These are phyloP conservation scores for Meandrina meandrites DNA, from an alignment of 92 coral and sea anemone genomes.

Conservation along the genomic window DNA sequence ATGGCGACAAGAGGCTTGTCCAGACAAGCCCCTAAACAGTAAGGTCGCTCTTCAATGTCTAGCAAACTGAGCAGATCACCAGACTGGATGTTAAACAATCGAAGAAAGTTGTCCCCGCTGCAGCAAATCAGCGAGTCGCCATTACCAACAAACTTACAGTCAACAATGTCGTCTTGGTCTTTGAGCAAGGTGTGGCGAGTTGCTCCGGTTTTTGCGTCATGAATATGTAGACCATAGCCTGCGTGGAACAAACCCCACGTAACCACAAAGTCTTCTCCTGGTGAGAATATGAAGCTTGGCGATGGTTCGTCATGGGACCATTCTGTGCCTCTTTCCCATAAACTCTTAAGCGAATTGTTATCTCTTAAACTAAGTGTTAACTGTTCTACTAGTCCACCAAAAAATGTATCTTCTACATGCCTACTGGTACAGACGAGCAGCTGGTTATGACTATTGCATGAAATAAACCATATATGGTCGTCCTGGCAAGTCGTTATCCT, in stretches of 20 bases:
- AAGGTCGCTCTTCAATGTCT: slow-evolving; percentile 8
- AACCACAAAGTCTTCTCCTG: neutral
- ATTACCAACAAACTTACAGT: slow-evolving; percentile 14
- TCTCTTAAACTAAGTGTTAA: no score
- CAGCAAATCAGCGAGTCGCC: slow-evolving; percentile 6
- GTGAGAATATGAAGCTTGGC: neutral
- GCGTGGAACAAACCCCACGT: neutral
- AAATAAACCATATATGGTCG: neutral
- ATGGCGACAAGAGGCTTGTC: slow-evolving; percentile 17
- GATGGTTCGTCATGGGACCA: neutral
- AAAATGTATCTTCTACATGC: neutral
- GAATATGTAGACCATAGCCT: neutral
- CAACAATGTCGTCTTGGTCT: neutral
- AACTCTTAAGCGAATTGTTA: neutral
- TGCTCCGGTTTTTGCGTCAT: neutral
- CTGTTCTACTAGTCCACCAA: no score
- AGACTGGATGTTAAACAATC: neutral
- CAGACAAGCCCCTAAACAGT: slow-evolving; percentile 1
- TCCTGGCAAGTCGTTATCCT: neutral
- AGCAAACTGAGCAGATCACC: neutral
- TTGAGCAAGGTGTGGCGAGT: neutral
- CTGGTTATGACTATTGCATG: neutral
- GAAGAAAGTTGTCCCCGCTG: slow-evolving; percentile 11
- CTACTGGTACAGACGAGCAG: neutral
- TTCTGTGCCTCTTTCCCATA: neutral